phyloP scores from a whole-genome alignment of 2,888 invertebrate genomes.

The Erebia palarica region DNA sequence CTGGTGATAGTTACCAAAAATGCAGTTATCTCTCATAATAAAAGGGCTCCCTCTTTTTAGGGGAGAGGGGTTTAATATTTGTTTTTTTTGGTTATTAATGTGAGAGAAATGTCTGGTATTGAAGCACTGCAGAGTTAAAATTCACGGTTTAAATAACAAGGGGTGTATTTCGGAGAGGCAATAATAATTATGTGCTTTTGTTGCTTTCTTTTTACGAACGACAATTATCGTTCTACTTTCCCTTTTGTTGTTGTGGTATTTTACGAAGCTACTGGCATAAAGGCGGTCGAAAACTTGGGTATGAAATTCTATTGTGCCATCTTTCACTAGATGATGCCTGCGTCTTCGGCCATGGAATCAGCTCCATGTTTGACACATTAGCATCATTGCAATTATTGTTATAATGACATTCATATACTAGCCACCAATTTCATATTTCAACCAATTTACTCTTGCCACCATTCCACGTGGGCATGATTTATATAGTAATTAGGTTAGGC shows the following conservation, averaged over 20 bases:
- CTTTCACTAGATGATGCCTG: background rate
- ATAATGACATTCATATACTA: too few relatives aligned
- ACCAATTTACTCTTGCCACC: too few relatives aligned
- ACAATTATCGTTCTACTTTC: slow-evolving; percentile 16
- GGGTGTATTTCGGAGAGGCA: slow-evolving; percentile 10
- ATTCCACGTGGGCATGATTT: too few relatives aligned
- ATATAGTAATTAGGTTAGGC: too few relatives aligned
- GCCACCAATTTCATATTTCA: too few relatives aligned
- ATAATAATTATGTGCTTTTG: slow-evolving; percentile 23
- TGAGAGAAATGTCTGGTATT: slow-evolving; percentile 1
- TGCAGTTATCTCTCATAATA: too few relatives aligned
- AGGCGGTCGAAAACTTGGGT: slow-evolving; percentile 16
- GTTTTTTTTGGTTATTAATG: too few relatives aligned
- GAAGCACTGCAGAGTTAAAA: slow-evolving; percentile 5
- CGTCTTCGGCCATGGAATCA: background rate
- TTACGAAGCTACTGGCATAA: slow-evolving; percentile 9
- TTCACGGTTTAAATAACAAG: slow-evolving; percentile 1
- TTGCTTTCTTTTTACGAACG: slow-evolving; percentile 9
- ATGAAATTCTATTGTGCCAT: slow-evolving; percentile 16
- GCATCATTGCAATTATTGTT: too few relatives aligned
- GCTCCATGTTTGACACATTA: too few relatives aligned
- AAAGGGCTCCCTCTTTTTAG: too few relatives aligned
- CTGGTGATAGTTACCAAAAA: too few relatives aligned
- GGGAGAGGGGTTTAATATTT: too few relatives aligned
- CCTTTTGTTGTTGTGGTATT: slow-evolving; percentile 17